These are phyloP conservation scores for Coccyzus lansbergi DNA, from an alignment of 2,797 vertebrate species.

Conservation along the genomic window DNA sequence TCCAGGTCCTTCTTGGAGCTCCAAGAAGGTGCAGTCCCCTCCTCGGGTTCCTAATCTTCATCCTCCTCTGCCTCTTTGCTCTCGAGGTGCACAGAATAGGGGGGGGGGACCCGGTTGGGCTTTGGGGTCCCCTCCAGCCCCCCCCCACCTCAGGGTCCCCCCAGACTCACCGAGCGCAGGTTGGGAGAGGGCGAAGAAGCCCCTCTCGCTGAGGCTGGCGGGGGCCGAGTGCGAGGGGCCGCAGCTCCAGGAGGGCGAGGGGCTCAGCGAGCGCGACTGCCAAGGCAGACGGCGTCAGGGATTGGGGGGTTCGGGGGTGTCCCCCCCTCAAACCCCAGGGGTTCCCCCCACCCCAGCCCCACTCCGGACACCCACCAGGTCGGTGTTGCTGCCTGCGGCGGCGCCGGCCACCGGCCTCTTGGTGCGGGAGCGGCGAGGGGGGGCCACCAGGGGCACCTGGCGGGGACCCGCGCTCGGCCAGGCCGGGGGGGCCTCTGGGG, in stretches of 20 bases:
- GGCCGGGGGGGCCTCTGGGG: no score
- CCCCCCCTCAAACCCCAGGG: no score
- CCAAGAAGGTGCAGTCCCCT: no score
- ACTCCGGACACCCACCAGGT: constrained; percentile 57
- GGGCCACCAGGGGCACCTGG: constrained; percentile 78
- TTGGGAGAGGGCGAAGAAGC: constrained; percentile 71
- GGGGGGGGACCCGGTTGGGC: no score
- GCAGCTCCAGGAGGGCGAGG: constrained; percentile 84
- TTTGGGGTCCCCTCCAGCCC: no score
- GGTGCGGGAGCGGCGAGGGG: constrained; percentile 72
- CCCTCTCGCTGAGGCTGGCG: constrained; percentile 83
- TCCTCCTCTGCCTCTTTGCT: no score
- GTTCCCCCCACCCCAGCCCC: background rate
- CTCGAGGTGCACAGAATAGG: no score
- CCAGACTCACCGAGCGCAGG: constrained; percentile 43
- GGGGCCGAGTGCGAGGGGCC: constrained; percentile 82
- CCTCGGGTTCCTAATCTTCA: no score
- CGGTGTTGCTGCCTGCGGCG: constrained; percentile 62
- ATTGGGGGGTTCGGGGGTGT: no score
- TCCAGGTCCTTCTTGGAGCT: no score
- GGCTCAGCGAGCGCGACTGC: constrained; percentile 89
- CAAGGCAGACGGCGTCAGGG: accelerated
- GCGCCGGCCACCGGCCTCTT: constrained; percentile 75
- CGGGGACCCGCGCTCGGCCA: background rate
- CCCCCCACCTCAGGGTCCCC: no score